Evolutionary conservation across 2,888 invertebrate genomes (phyloP), one percentile per base, ranked within the genome.

Genomic region (Ellobium chinense): DNA sequence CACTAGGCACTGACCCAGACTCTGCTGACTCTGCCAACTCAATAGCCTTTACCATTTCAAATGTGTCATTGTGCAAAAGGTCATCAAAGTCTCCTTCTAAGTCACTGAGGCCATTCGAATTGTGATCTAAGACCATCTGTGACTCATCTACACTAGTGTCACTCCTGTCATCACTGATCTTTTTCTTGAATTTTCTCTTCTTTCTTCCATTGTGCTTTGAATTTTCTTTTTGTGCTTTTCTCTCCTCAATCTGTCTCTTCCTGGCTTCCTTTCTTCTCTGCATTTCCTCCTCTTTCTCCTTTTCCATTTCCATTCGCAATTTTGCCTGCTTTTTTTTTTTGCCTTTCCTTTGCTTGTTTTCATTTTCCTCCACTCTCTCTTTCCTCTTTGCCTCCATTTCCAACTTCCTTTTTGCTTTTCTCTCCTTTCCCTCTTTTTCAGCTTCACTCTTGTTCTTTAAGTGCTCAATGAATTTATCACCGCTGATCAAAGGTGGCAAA

Each of bases 261-360:
- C 54, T 27, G 3, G 39, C 31, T 27, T 70, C 54, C 46, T 70
- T 70, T 46, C 46, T 7, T 46, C 18, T 46, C 18, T 46, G 46
- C 7, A 46, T 46, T 46, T 46, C 46, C 46, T 24, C 54, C 54
- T 70, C 54, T 27, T 70, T 70, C 29, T 70, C n/a, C 54, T 34
- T 70, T 29, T 70, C 46, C 70, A 18, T 39, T 54, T 70, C 54
- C 29, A 34, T 21, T 21, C 39, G 65, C 34, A 31, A 27, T n/a
- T 54, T 39, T 54, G 34, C 63, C 29, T 46, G 34, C 36, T 63
- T n/a, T 31, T 76, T 31, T 54, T 27, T 63, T 46, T 76, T 63
- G n/a, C n/a, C n/a, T n/a, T n/a, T n/a, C 14, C 37, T 58, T 37
- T 75, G 62, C 46, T 76, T 76, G 24, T 29, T 29, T 46, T 70